These are phyloP conservation scores for Yponomeuta sedellus DNA, from an alignment of 2,888 invertebrate species.

Conservation along the genomic window DNA sequence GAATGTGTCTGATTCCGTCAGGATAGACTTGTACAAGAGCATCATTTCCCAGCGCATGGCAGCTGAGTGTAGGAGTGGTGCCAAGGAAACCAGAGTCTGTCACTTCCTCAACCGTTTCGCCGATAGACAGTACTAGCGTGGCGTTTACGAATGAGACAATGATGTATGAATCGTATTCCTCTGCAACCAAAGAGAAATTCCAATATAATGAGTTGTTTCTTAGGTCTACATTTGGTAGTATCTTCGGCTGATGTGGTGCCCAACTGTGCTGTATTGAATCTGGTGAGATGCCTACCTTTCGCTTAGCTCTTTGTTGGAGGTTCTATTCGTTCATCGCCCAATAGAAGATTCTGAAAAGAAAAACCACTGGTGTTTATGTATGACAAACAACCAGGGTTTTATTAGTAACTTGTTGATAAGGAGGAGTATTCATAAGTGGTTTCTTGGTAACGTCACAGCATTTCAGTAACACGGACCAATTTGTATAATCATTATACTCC, in stretches of 20 bases:
- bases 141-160: constrained; percentile 99
- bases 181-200: constrained; percentile 83
- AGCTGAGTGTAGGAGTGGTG: constrained; percentile 98
- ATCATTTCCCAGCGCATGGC: constrained; percentile 98
- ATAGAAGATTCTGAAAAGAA: constrained; percentile 84
- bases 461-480: constrained; percentile 75
- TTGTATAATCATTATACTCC: constrained; percentile 68
- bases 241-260: constrained; percentile 20
- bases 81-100: constrained; percentile 99
- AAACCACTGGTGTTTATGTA: constrained; percentile 95
- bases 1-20: constrained; percentile 98
- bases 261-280: neutral
- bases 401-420: constrained; percentile 73
- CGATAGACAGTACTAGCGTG: constrained; percentile 98
- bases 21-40: constrained; percentile 99
- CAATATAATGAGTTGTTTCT: constrained; percentile 21
- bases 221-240: constrained; percentile 26
- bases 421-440: constrained; percentile 72
- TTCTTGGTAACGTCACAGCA: constrained; percentile 63
- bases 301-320: constrained; percentile 33
- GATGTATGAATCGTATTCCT: constrained; percentile 99
- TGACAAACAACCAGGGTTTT: constrained; percentile 79
- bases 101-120: constrained; percentile 99
- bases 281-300: constrained; percentile 63
- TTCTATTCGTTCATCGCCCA: constrained; percentile 64